Percentiles rank a stretch among this genome's conserved stretches.
phyloP scores from a whole-genome alignment of 2,888 invertebrate species.

The Lampropteryx suffumata region DNA sequence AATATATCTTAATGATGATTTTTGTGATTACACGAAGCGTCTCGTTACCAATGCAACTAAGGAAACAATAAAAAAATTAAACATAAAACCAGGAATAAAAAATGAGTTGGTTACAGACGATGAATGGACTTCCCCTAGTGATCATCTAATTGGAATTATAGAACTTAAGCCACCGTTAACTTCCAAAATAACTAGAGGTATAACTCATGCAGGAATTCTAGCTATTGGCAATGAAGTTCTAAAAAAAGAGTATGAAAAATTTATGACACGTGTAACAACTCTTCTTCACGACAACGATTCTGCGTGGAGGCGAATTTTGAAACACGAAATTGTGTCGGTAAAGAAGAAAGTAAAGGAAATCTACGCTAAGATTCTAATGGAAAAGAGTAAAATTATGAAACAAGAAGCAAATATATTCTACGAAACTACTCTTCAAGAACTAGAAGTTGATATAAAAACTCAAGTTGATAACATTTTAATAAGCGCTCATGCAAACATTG shows the following conservation, averaged over 20 bases:
- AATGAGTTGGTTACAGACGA: constrained; percentile 21
- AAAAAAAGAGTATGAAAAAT: constrained; percentile 49
- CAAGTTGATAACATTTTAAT: constrained; percentile 54
- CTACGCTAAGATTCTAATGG: constrained; percentile 53
- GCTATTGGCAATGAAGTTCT: constrained; percentile 61
- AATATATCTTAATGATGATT: constrained; percentile 56
- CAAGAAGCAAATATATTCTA: constrained; percentile 62
- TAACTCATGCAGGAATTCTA: constrained; percentile 69
- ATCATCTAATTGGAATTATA: constrained; percentile 61
- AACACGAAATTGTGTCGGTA: constrained; percentile 54
- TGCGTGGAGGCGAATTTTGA: constrained; percentile 61
- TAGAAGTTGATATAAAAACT: constrained; percentile 57
- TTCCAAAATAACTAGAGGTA: constrained; percentile 69
- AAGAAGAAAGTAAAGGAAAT: constrained; percentile 50
- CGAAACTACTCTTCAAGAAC: constrained; percentile 59
- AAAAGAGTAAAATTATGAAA: constrained; percentile 60
- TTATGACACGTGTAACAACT: constrained; percentile 44
- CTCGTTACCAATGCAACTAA: neutral
- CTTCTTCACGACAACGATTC: constrained; percentile 61
- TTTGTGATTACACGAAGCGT: constrained; percentile 39
- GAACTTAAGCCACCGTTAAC: constrained; percentile 70
- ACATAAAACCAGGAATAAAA: constrained; percentile 6
- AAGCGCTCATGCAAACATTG: constrained; percentile 52
- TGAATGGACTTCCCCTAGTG: constrained; percentile 72
- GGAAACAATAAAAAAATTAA: neutral